Base-by-base conservation (phyloP, 2,113 vertebrate species). In the Cacatua alba region DNA sequence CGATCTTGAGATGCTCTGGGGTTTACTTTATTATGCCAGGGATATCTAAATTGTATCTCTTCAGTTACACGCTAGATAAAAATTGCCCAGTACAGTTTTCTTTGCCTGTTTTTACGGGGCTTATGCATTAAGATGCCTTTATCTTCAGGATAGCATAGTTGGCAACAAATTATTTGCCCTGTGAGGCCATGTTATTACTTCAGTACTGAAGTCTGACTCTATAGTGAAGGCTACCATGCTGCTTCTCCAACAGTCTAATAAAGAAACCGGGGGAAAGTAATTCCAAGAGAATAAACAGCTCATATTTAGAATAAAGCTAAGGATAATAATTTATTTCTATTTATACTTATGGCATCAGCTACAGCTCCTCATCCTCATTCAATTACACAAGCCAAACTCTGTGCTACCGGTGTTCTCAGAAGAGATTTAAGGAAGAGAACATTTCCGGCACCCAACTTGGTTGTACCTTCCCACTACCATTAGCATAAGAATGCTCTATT, bases 1-100 rank as follows among this genome's bases (percentile, higher is more conserved):
- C 1, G 18, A 88, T 93, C 82, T 78, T 31, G 49, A 81, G 82
- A 84, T 78, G 79, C 93, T 94, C 67, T 88, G 44, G 86, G 72
- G 51, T 88, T 93, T 88, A 52, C 44, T 94, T 94, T 96, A 78
- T 90, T 93, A 83, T 81, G 76, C 46, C 68, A 86, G 51, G 60
- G 80, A 83, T 90, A 95, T 93, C 93, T 96, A 75, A 96, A 97
- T 93, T 81, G 65, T 82, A 96, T 92, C 79, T 95, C 72, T 52
- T 84, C 72, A 44, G 82, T 90, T 88, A 94, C 92, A 92, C 1
- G 24, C 48, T 11, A 83, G 79, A 96, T 94, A 90, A 92, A 93
- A 93, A 70, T 37, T 57, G 55, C 65, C 48, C 55, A n/a, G 43
- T 39, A 60, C 6, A 4, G 55, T 60, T 80, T 62, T 79, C 79